A percentile compares a stretch with the other conserved stretches of the same genome.
Evolutionary conservation across 1,140 invertebrate species (phyloP).

Genomic region (Maconellicoccus hirsutus): DNA sequence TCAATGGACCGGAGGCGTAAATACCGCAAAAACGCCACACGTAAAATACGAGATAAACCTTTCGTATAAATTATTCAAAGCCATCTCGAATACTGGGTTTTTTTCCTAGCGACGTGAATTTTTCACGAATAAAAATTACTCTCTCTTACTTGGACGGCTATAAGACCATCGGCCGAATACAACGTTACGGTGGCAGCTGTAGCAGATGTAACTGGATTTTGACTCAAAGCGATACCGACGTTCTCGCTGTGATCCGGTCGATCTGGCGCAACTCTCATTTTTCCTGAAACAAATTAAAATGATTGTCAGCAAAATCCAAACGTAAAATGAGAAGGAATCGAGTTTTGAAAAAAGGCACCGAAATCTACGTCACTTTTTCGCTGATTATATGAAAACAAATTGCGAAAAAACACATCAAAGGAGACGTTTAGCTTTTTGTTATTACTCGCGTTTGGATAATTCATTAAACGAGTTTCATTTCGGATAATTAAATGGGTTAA

Average conservation of each 20-base stretch:
- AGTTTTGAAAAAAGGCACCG: too few species aligned
- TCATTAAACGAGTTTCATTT: too few species aligned
- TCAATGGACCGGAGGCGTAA: too few species aligned
- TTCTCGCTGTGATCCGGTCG: constrained; percentile 15
- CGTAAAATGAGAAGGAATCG: too few species aligned
- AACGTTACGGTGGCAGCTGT: constrained; percentile 14
- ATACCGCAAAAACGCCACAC: too few species aligned
- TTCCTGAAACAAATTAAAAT: background rate
- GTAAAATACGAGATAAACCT: background rate
- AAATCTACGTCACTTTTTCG: too few species aligned
- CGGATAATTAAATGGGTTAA: too few species aligned
- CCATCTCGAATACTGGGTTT: background rate
- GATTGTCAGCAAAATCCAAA: too few species aligned
- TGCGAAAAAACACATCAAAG: too few species aligned
- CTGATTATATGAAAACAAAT: too few species aligned
- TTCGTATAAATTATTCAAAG: background rate
- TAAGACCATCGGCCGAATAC: constrained; percentile 12
- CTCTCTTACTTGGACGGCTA: constrained; percentile 5
- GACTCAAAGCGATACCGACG: constrained; percentile 1
- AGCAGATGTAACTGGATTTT: constrained; percentile 2
- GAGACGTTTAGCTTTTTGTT: too few species aligned
- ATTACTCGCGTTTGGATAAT: too few species aligned
- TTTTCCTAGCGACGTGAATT: background rate
- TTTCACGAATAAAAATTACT: background rate
- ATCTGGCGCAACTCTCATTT: constrained; percentile 13